Base-by-base conservation (phyloP, 2,888 invertebrate genomes). In the Uropetala carovei region DNA sequence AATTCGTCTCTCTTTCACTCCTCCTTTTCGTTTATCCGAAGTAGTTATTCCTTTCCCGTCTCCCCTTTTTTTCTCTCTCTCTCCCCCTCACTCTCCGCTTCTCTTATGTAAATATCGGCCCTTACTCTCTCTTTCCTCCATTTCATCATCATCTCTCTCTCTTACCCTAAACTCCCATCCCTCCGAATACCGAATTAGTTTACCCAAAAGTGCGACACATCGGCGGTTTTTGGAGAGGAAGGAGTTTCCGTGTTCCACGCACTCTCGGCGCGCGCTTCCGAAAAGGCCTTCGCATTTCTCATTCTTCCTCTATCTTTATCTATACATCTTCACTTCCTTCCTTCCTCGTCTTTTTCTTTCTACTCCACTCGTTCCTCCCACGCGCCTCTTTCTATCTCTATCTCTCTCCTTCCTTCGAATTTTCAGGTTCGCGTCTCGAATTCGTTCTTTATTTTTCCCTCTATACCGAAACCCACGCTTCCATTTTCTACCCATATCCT, bases 1-100 rank as follows among this genome's bases (percentile, higher is more conserved):
- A 89, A 89, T 89, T 60, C 60, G 64, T 89, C 64, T 64, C 89
- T 89, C 56, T 16, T 30, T 56, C 83, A 56, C 56, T 83, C 64
- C 43, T 43, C 64, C 43, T 43, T 16, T 64, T 89, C 89, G n/a
- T 68, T 64, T 64, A 64, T n/a, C 59, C 89, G 22, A 30, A 89
- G 89, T 22, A 43, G 89, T 22, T 18, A 27, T 18, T 59, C 60
- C 86, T 30, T 60, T 16, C 18, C 57, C 8, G 16, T 1, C 83
- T 43, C 43, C 11, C 30, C 27, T 10, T 16, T 13, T n/a, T n/a
- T n/a, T n/a, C n/a, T 43, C 83, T 18, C 5, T 57, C 56, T 56
- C 56, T 56, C 83, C 14, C 57, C n/a, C 56, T n/a, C 82, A 27
- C 9, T 27, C 30, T 57, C 56, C 56, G 43, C n/a, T 56, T 2